These are phyloP conservation scores for Sisor rabdophorus DNA, from an alignment of 2,113 vertebrate species.

Conservation along the genomic window DNA sequence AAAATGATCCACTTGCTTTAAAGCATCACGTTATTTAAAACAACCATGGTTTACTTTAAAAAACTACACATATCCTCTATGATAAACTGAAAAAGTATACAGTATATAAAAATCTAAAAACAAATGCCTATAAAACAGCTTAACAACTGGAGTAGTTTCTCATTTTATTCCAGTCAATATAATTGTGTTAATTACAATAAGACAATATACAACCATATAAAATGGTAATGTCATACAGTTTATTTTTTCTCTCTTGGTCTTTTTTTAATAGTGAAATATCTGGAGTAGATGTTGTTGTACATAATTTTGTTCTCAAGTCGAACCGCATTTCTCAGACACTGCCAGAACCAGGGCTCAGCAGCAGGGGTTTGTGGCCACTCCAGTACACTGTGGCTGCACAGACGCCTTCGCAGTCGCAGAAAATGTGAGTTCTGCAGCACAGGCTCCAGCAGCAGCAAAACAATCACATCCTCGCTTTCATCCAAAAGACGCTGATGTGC, in stretches of 20 bases:
- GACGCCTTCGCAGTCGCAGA: slow-evolving; percentile 68
- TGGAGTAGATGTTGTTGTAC: slow-evolving; percentile 68
- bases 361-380: slow-evolving; percentile 78
- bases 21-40: too few relatives aligned
- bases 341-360: slow-evolving; percentile 76
- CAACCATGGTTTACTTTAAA: too few relatives aligned
- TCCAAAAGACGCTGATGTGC: slow-evolving; percentile 79
- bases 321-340: slow-evolving; percentile 67
- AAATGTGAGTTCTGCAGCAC: slow-evolving; percentile 79
- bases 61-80: too few relatives aligned
- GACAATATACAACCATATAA: background rate
- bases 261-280: slow-evolving; percentile 59
- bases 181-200: background rate
- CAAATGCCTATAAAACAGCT: background rate
- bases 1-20: too few relatives aligned
- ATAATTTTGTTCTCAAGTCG: slow-evolving; percentile 67
- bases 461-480: slow-evolving; percentile 72
- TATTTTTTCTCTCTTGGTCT: background rate
- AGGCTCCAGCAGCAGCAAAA: slow-evolving; percentile 78
- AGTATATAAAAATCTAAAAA: background rate
- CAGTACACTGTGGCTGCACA: slow-evolving; percentile 75
- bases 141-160: background rate
- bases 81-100: background rate
- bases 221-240: background rate
- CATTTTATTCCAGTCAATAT: background rate